Conservation (phyloP, 2,113 vertebrate genomes). For the Nothobranchius furzeri region DNA sequence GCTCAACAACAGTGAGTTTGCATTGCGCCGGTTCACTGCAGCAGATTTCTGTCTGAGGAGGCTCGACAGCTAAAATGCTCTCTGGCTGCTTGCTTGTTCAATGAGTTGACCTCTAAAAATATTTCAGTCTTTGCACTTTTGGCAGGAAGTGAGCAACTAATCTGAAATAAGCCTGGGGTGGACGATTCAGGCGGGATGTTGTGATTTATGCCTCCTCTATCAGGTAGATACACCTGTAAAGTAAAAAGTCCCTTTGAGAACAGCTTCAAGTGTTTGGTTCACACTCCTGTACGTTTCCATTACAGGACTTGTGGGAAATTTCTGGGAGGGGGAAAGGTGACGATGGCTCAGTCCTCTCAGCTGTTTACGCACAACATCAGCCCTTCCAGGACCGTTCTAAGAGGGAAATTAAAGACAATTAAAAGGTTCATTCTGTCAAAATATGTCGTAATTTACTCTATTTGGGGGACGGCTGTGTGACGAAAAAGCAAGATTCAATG, state of each 20-base stretch:
- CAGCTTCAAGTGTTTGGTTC: background rate
- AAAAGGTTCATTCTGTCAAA: too few species aligned
- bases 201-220: slow-evolving; percentile 1
- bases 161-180: slow-evolving; percentile 17
- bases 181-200: slow-evolving; percentile 10
- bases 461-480: too few species aligned
- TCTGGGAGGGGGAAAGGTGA: too few species aligned
- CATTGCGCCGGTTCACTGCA: slow-evolving; percentile 46
- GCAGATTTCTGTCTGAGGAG: slow-evolving; percentile 40
- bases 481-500: too few species aligned
- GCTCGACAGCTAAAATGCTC: slow-evolving; percentile 19
- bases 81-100: slow-evolving; percentile 13
- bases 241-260: background rate
- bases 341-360: too few species aligned
- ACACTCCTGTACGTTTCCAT: background rate
- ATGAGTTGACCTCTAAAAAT: slow-evolving; percentile 45
- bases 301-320: too few species aligned
- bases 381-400: too few species aligned
- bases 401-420: too few species aligned
- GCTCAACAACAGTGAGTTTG: slow-evolving; percentile 28
- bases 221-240: background rate
- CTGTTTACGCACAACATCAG: too few species aligned
- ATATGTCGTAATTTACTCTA: too few species aligned
- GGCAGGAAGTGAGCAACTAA: slow-evolving; percentile 22
- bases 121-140: slow-evolving; percentile 37